These are phyloP conservation scores for Oscheius sp. DNA, from an alignment of 2,888 invertebrate species.

Conservation along the genomic window DNA sequence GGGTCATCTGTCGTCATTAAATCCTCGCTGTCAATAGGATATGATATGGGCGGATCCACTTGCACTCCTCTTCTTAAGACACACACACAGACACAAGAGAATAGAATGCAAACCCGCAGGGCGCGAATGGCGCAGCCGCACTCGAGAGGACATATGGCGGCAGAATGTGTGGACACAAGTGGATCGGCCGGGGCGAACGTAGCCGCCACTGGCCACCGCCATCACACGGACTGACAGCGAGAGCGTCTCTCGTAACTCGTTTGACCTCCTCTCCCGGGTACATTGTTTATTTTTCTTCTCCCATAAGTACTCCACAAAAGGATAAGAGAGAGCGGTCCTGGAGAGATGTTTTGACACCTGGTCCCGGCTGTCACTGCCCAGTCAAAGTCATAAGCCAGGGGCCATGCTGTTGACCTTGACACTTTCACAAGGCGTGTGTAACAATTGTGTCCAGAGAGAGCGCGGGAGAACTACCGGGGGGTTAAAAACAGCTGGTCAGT, in stretches of 20 bases:
- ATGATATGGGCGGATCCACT: background rate
- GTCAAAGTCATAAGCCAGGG: background rate
- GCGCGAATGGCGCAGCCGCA: slow-evolving; percentile 37
- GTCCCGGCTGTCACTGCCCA: background rate
- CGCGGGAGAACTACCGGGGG: too few species aligned
- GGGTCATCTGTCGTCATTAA: background rate
- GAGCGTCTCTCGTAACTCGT: background rate
- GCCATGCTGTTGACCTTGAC: slow-evolving; percentile 1
- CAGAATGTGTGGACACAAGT: slow-evolving; percentile 36
- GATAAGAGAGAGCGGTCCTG: background rate
- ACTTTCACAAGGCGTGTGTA: slow-evolving; percentile 1
- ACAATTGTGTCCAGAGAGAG: background rate
- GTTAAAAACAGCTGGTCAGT: too few species aligned
- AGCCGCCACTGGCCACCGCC: slow-evolving; percentile 22
- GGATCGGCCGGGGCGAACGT: slow-evolving; percentile 30
- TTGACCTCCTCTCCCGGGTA: background rate
- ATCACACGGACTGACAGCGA: slow-evolving; percentile 7
- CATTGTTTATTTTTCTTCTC: too few species aligned
- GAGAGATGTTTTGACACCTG: background rate
- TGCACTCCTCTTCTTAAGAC: background rate
- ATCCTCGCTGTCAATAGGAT: background rate
- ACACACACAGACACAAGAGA: background rate
- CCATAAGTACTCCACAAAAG: background rate
- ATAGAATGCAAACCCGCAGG: slow-evolving; percentile 7
- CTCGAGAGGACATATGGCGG: slow-evolving; percentile 36